Base-by-base conservation (phyloP, 2,888 invertebrate genomes). In the Lomographa bimaculata region DNA sequence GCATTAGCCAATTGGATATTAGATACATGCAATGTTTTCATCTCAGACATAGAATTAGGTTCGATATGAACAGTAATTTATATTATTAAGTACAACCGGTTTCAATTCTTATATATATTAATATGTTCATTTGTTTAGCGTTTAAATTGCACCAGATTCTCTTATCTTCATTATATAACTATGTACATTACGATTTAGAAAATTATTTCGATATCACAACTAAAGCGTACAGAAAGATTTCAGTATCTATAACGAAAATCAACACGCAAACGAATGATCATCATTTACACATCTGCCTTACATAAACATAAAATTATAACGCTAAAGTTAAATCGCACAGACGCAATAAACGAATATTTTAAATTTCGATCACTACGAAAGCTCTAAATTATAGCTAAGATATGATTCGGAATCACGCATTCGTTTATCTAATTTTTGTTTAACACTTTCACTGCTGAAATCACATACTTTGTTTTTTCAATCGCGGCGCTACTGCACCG, bases 381-480 rank as follows among this genome's bases (percentile, higher is more conserved):
- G 71, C 73, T 45, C 62, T 64, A 57, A 56, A 70, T 79, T 79
- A 80, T 66, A 52, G 57, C 70, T 71, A 78, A 69, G 85, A 87
- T 86, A 86, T 86, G 86, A 81, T 83, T 79, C 60, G 52, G 65
- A 79, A 85, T 85, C 85, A 86, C 85, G 75, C 73, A 68, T 66
- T 68, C 67, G 64, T 66, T 69, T 65, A 64, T 48, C 59, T 63
- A 64, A 50, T 45, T 62, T 48, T 33, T 21, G 30, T 30, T 41
- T 59, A n/a, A n/a, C n/a, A n/a, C n/a, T n/a, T n/a, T n/a, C n/a
- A n/a, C n/a, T n/a, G n/a, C n/a, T n/a, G n/a, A n/a, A n/a, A n/a
- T n/a, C n/a, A n/a, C n/a, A n/a, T n/a, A n/a, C n/a, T n/a, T n/a
- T n/a, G n/a, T n/a, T n/a, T n/a, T n/a, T n/a, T n/a, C n/a, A n/a